These are phyloP conservation scores for Rafetus swinhoei DNA, from an alignment of 2,113 vertebrate genomes.

Conservation along the genomic window DNA sequence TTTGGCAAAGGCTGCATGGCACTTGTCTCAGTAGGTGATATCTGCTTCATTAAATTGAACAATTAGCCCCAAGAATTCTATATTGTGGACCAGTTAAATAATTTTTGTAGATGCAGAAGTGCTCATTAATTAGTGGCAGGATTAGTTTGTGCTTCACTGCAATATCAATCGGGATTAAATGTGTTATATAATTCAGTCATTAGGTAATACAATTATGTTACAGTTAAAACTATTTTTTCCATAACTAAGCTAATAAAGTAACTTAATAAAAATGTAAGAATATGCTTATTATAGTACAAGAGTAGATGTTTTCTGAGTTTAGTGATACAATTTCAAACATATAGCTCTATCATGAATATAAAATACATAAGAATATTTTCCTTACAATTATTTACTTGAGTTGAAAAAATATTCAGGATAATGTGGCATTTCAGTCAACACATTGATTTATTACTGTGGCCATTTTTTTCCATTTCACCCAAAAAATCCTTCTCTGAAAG, in stretches of 20 bases:
- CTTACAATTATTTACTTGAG: not conserved
- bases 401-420: conserved; percentile 10
- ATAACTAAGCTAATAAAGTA: not conserved
- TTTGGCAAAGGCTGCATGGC: conserved; percentile 20
- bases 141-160: conserved; percentile 68
- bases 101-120: conserved; percentile 55
- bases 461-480: not conserved
- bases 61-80: conserved; percentile 69
- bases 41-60: conserved; percentile 68
- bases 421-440: not conserved
- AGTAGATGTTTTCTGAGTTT: conserved; percentile 10
- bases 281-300: not conserved
- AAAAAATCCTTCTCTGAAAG: not conserved
- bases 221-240: conserved; percentile 21
- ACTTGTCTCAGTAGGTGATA: conserved; percentile 49
- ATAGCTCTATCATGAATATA: not conserved
- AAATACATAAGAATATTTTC: not conserved
- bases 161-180: conserved; percentile 68
- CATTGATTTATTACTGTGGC: not conserved
- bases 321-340: not conserved
- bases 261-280: conserved; percentile 18
- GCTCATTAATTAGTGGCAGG: conserved; percentile 65
- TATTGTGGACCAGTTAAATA: conserved; percentile 66
- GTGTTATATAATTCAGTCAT: conserved; percentile 68
- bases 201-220: conserved; percentile 52